Conservation (phyloP, 2,888 invertebrate genomes). For the Lymantria monacha region DNA sequence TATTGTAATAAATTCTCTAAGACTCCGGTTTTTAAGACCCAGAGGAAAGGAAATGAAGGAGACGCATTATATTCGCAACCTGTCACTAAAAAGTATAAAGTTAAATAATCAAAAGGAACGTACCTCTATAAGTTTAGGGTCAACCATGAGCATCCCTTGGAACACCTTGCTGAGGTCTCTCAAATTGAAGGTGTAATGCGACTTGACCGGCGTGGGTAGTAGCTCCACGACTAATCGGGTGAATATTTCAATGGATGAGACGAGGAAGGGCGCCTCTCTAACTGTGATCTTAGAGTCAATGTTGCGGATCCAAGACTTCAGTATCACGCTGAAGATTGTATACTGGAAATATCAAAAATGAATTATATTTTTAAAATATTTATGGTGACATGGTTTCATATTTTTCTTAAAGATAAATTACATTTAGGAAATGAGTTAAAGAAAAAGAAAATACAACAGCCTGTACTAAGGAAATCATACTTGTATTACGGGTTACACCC, state of each 20-base stretch:
- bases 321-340: conserved; percentile 86
- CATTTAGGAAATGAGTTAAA: too few relatives aligned
- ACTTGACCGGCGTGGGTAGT: conserved; percentile 93
- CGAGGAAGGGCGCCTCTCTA: conserved; percentile 78
- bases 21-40: too few relatives aligned
- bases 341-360: conserved; percentile 46
- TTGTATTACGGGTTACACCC: too few relatives aligned
- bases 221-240: conserved; percentile 85
- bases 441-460: too few relatives aligned
- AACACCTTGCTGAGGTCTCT: conserved; percentile 93
- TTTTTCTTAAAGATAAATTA: too few relatives aligned
- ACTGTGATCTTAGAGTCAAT: conserved; percentile 48
- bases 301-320: conserved; percentile 84
- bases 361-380: background rate
- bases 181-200: conserved; percentile 95
- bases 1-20: too few relatives aligned
- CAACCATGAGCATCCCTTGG: conserved; percentile 89
- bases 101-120: conserved; percentile 20
- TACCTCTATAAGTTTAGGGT: conserved; percentile 84
- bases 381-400: too few relatives aligned
- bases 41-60: too few relatives aligned
- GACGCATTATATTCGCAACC: too few relatives aligned
- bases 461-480: too few relatives aligned
- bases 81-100: too few relatives aligned
- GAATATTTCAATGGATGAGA: conserved; percentile 86